Percentiles rank a stretch among this genome's conserved stretches.
These are phyloP conservation scores for Silurus glanis DNA, from an alignment of 2,113 vertebrate species.

Conservation along the genomic window DNA sequence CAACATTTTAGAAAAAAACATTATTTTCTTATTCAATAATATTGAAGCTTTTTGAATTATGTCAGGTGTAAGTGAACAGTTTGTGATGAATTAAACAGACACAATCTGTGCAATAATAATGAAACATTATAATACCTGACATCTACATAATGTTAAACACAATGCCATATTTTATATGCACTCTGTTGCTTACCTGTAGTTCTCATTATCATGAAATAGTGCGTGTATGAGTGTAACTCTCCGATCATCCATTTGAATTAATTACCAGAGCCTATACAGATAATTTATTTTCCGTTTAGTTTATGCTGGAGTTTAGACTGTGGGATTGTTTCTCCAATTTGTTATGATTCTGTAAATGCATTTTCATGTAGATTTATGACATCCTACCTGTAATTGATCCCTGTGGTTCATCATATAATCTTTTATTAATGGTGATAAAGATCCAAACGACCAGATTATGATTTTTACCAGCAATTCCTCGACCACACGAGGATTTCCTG, in stretches of 20 bases:
- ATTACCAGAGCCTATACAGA: neutral
- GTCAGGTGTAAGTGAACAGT: neutral
- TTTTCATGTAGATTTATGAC: constrained; percentile 39
- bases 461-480: constrained; percentile 24
- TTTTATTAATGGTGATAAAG: constrained; percentile 41
- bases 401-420: constrained; percentile 35
- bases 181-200: neutral
- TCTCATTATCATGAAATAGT: constrained; percentile 20
- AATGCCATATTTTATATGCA: neutral
- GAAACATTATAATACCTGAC: constrained; percentile 11
- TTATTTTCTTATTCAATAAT: neutral
- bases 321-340: constrained; percentile 18
- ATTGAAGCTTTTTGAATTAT: neutral
- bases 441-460: constrained; percentile 22
- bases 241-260: constrained; percentile 6
- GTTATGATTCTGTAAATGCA: constrained; percentile 32
- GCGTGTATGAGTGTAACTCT: neutral
- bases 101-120: neutral
- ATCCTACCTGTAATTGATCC: constrained; percentile 34
- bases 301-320: constrained; percentile 11
- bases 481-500: constrained; percentile 15
- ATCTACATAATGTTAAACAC: neutral
- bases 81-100: neutral
- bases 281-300: constrained; percentile 38
- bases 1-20: constrained; percentile 10